phyloP scores from a whole-genome alignment of 1,140 invertebrate species.

The Diabrotica undecimpunctata region DNA sequence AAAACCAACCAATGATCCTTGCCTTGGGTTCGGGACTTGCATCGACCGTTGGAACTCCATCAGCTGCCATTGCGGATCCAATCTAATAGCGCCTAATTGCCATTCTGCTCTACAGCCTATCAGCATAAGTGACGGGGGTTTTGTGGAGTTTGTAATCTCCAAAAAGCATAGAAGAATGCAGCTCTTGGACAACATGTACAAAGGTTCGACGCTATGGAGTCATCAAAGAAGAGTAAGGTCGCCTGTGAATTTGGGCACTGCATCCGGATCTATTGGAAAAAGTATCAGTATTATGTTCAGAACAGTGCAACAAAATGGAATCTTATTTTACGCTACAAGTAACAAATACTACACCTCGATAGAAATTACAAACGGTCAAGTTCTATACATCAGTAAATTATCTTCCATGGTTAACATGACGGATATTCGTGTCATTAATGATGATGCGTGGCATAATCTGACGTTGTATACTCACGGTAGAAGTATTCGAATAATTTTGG shows the following conservation, averaged over 20 bases:
- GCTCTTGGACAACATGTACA: slow-evolving; percentile 71
- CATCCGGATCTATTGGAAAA: slow-evolving; percentile 56
- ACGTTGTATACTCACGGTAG: slow-evolving; percentile 67
- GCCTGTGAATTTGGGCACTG: slow-evolving; percentile 36
- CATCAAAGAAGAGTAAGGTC: slow-evolving; percentile 31
- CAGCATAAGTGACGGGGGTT: slow-evolving; percentile 70
- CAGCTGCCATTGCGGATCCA: slow-evolving; percentile 65
- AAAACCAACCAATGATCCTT: slow-evolving; percentile 50
- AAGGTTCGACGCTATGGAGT: slow-evolving; percentile 66
- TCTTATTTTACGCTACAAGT: slow-evolving; percentile 78
- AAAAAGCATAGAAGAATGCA: slow-evolving; percentile 84
- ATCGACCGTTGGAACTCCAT: slow-evolving; percentile 78
- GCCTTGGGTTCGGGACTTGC: slow-evolving; percentile 67
- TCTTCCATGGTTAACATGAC: slow-evolving; percentile 80
- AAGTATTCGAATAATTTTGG: slow-evolving; percentile 66
- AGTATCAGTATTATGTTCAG: slow-evolving; percentile 77
- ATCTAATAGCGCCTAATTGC: slow-evolving; percentile 75
- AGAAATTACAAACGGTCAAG: slow-evolving; percentile 67
- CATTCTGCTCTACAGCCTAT: slow-evolving; percentile 72
- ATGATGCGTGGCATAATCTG: slow-evolving; percentile 85
- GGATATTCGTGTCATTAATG: slow-evolving; percentile 57
- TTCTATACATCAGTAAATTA: slow-evolving; percentile 73
- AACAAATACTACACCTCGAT: slow-evolving; percentile 84
- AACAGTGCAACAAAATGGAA: slow-evolving; percentile 70
- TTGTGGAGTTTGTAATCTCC: slow-evolving; percentile 74